These are phyloP conservation scores for Brachylomia viminalis DNA, from an alignment of 2,888 invertebrate species.

Conservation along the genomic window DNA sequence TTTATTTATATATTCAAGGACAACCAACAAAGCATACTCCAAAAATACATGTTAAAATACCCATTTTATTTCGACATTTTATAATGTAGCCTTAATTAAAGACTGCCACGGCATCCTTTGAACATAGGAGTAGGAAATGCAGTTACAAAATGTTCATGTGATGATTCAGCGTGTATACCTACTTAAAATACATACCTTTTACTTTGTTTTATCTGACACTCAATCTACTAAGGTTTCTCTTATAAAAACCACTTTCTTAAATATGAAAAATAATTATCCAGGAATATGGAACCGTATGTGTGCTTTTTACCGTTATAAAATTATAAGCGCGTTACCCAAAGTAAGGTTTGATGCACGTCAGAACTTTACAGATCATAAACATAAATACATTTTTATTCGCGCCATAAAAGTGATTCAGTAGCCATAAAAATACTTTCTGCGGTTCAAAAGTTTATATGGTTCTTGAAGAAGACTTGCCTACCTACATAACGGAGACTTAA, in stretches of 20 bases:
- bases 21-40: too few species aligned
- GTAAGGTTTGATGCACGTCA: constrained; percentile 40
- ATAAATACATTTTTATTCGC: constrained; percentile 58
- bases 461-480: constrained; percentile 18
- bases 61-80: too few species aligned
- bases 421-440: constrained; percentile 39
- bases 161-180: background rate
- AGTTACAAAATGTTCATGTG: too few species aligned
- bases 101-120: too few species aligned
- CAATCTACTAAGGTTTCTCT: too few species aligned
- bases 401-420: constrained; percentile 54
- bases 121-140: too few species aligned
- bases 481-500: background rate
- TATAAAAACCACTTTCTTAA: background rate
- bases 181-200: background rate
- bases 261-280: background rate
- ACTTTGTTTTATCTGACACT: too few species aligned
- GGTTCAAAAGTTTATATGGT: constrained; percentile 32
- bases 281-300: background rate
- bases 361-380: constrained; percentile 56
- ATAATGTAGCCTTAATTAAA: too few species aligned
- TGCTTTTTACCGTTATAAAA: constrained; percentile 12
- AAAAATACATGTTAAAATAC: too few species aligned
- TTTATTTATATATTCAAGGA: too few species aligned
- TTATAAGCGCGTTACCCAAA: constrained; percentile 22